Evolutionary conservation across 2,888 invertebrate species (phyloP).

Genomic region (Troilus luridus): DNA sequence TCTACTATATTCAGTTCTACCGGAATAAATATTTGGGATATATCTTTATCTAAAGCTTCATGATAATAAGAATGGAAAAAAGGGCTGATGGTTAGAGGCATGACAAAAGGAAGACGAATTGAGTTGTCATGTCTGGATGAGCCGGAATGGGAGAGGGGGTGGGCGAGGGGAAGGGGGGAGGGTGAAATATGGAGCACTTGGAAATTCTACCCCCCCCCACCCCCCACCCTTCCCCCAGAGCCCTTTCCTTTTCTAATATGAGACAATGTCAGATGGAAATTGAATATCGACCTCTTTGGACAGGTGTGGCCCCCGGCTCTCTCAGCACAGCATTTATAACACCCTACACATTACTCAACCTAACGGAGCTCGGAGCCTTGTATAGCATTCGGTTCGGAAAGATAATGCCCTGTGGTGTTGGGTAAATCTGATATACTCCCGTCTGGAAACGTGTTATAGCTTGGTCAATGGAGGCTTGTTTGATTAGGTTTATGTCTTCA

Average conservation of each 20-base stretch:
- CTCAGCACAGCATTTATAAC: slow-evolving; percentile 39
- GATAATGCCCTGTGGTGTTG: not conserved
- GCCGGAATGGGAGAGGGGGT: slow-evolving; percentile 4
- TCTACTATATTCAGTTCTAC: not conserved
- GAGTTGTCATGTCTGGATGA: slow-evolving; percentile 44
- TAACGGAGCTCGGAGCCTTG: not conserved
- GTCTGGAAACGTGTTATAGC: not conserved
- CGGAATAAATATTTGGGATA: not conserved
- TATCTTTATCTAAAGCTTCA: not conserved
- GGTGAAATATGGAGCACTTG: slow-evolving; percentile 48
- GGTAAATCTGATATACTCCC: not conserved
- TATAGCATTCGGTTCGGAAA: not conserved
- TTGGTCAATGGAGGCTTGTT: not conserved
- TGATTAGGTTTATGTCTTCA: not conserved
- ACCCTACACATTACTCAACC: slow-evolving; percentile 39
- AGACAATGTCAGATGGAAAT: slow-evolving; percentile 50
- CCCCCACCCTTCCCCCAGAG: not conserved
- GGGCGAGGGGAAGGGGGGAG: not conserved
- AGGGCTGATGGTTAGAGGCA: not conserved
- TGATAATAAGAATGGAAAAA: slow-evolving; percentile 14
- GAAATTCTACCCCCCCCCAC: not conserved
- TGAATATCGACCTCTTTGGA: slow-evolving; percentile 38
- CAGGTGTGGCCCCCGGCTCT: slow-evolving; percentile 16
- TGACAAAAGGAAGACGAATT: slow-evolving; percentile 43
- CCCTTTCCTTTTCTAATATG: slow-evolving; percentile 48